Base-by-base conservation (phyloP, 92 coral and sea anemone species). In the Scolanthus callimorphus region DNA sequence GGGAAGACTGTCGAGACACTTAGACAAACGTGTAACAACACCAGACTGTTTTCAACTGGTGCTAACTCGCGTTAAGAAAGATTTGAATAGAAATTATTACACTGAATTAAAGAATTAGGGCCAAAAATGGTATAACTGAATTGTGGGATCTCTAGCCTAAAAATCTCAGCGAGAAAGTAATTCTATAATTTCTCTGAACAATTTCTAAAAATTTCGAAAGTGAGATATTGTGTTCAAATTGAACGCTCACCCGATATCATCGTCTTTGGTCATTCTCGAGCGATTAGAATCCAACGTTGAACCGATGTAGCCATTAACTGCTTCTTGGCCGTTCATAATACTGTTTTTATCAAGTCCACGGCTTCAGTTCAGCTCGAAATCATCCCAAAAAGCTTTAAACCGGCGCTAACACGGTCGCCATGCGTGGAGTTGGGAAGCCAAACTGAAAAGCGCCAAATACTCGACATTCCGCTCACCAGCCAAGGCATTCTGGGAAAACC, bases 401-500 rank as follows among this genome's bases (percentile, higher is more conserved):
- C 27, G 55, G 57, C 52, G 11, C 65, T 43, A 4, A 44, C 65
- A 67, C 52, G 73, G 46, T 64, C 63, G 69, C 86, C 88, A 82
- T 72, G 80, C 67, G 69, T 61, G 67, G 66, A 26, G 37, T 65
- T 57, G 74, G 57, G 81, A 71, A 49, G 82, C 86, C 68, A 85
- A 69, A 78, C 79, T 69, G 97, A 74, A 76, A 62, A 75, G 41
- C 89, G 79, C 82, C 77, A 67, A 77, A 81, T 76, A 62, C 87
- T 77, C 75, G 59, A 66, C 79, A 73, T 77, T 76, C 90, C 94
- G 69, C 63, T 65, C 71, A n/a, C n/a, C n/a, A n/a, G 57, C 71
- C 66, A 75, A 66, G 60, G 96, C 86, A 88, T 82, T 71, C 83
- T 76, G 96, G 90, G 96, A 88, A 82, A 86, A 88, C 86, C 96